Evolutionary conservation across 2,113 vertebrate species (phyloP), one percentile per base, ranked within the genome.

Genomic region (Seriola quinqueradiata): DNA sequence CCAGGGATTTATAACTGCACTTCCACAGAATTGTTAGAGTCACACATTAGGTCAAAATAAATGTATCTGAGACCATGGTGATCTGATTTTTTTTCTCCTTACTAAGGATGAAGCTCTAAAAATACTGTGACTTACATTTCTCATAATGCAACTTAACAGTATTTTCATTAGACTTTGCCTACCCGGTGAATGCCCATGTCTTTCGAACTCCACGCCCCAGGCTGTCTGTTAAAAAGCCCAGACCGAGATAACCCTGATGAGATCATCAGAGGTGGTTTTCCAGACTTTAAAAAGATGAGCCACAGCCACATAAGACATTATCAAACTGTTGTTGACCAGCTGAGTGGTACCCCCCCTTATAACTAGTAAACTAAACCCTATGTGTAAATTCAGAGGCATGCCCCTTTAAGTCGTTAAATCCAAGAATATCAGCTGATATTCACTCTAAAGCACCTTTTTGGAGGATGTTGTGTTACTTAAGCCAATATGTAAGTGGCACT

Each of bases 71-170:
- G 19, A 46, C 12, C 0, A 5, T 48, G 0, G 21, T 48, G 21
- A 40, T 69, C 9, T 28, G 28, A 0, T 9, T 19, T 71, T 42
- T 52, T 64, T 32, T 40, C 1, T 57, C 7, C 4, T 9, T 6
- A 16, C 7, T n/a, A 38, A 36, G 17, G 14, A n/a, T 38, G 10
- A 54, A 28, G n/a, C 4, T 25, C 7, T 32, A 9, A 14, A 42
- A 68, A 52, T 2, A 66, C 1, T 32, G 23, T 7, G 3, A 23
- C 13, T 28, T 65, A 71, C 23, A 34, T 83, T 85, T 73, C 42
- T 44, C 48, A 44, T 28, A 0, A 76, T 63, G 58, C 48, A 50
- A 25, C 55, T 52, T 44, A 11, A 10, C 1, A n/a, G 8, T 14
- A 21, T 70, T 75, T 66, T 36, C 17, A 75, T 28, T 54, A 2